phyloP scores from a whole-genome alignment of 2,797 vertebrate genomes.

The Meda fulgida region DNA sequence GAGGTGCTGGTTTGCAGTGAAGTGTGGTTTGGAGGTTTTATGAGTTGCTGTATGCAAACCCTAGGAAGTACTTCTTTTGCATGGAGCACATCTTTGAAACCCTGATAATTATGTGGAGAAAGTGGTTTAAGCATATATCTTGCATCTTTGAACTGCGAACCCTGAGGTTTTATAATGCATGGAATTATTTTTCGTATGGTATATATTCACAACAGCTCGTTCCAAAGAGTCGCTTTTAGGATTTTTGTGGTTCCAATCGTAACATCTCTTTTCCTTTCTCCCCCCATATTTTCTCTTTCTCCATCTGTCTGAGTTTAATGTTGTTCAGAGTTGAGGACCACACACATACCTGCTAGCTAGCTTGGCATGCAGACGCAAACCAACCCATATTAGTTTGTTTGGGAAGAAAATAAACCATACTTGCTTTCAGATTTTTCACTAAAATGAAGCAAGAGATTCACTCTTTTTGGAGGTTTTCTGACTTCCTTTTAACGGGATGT shows the following conservation, averaged over 20 bases:
- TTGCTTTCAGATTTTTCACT: slow-evolving; percentile 19
- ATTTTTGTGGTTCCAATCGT: slow-evolving; percentile 34
- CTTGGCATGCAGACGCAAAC: slow-evolving; percentile 49
- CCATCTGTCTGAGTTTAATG: slow-evolving; percentile 48
- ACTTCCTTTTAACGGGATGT: slow-evolving; percentile 38
- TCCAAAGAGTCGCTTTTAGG: slow-evolving; percentile 24
- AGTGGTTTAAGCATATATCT: slow-evolving; percentile 30
- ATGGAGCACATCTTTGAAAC: slow-evolving; percentile 18
- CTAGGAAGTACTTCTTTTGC: slow-evolving; percentile 16
- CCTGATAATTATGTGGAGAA: slow-evolving; percentile 21
- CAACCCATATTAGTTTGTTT: slow-evolving; percentile 60
- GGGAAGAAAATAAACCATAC: slow-evolving; percentile 55
- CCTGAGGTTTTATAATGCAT: slow-evolving; percentile 40
- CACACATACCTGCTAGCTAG: slow-evolving; percentile 56
- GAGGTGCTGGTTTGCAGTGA: slow-evolving; percentile 29
- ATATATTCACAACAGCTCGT: slow-evolving; percentile 19
- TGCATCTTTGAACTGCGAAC: slow-evolving; percentile 11
- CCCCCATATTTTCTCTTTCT: slow-evolving; percentile 43
- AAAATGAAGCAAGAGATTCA: slow-evolving; percentile 40
- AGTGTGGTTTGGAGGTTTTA: slow-evolving; percentile 42
- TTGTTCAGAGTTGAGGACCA: slow-evolving; percentile 54
- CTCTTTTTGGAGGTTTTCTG: slow-evolving; percentile 28
- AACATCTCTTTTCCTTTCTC: slow-evolving; percentile 43
- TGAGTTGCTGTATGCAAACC: slow-evolving; percentile 21
- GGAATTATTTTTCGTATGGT: slow-evolving; percentile 29